Conservation (phyloP, 2,113 vertebrate species). For the Pangasianodon hypophthalmus region DNA sequence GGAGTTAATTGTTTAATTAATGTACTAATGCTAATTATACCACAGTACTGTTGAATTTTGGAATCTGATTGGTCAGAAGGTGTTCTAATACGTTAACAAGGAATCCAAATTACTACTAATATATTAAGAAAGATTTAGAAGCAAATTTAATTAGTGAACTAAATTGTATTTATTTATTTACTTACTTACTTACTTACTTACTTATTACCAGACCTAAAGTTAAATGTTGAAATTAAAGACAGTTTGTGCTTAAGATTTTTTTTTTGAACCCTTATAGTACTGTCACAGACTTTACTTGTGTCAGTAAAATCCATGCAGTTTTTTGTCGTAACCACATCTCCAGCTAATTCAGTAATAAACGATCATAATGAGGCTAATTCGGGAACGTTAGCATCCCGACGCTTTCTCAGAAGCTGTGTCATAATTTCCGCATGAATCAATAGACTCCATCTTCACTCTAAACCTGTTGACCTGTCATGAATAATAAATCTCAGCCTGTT, state of each 20-base stretch:
- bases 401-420: slow-evolving; percentile 25
- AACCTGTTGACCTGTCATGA: slow-evolving; percentile 73
- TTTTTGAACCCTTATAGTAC: not conserved
- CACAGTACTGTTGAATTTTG: not conserved
- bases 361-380: not conserved
- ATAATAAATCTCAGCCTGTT: slow-evolving; percentile 72
- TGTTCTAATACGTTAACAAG: not conserved
- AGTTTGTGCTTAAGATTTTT: not conserved
- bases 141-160: not conserved
- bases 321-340: not conserved
- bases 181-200: not conserved
- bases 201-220: too few species aligned
- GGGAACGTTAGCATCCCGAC: not conserved
- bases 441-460: slow-evolving; percentile 66
- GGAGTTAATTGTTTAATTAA: not conserved
- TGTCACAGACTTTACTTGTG: not conserved
- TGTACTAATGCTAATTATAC: not conserved
- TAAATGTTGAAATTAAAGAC: not conserved
- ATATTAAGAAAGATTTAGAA: not conserved
- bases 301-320: not conserved
- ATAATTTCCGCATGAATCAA: slow-evolving; percentile 66
- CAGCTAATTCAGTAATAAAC: not conserved
- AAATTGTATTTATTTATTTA: not conserved
- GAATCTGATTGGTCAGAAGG: not conserved
- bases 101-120: not conserved